A percentile compares a stretch with the other conserved stretches of the same genome.
Conservation (phyloP, 2,888 invertebrate species). For the Spilosoma lubricipeda region DNA sequence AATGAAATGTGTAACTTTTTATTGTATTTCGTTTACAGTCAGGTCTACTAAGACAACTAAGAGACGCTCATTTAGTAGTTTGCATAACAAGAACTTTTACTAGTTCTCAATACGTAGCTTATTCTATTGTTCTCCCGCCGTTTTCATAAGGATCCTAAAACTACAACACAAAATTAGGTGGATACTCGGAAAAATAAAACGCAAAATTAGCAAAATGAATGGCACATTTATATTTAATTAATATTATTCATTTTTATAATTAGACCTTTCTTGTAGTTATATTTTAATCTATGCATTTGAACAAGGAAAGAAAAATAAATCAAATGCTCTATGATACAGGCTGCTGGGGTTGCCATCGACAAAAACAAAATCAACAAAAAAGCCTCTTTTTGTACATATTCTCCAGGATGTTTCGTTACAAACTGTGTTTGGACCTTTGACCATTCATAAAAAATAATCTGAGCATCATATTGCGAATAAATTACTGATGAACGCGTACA, state of each 20-base stretch:
- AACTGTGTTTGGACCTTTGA: conserved; percentile 57
- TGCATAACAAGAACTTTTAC: too few species aligned
- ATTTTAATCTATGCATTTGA: conserved; percentile 82
- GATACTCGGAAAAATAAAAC: conserved; percentile 76
- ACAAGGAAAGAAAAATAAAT: conserved; percentile 66
- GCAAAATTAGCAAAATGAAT: conserved; percentile 86
- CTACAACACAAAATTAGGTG: neutral
- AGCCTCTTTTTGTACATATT: conserved; percentile 77
- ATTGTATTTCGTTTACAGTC: too few species aligned
- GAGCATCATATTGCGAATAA: conserved; percentile 72
- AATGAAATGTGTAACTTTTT: too few species aligned
- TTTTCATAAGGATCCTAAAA: too few species aligned
- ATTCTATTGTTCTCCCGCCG: too few species aligned
- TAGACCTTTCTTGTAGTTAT: conserved; percentile 84
- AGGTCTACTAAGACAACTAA: too few species aligned
- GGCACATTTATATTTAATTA: conserved; percentile 87
- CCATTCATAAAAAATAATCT: conserved; percentile 61
- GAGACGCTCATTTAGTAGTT: too few species aligned
- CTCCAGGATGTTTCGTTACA: conserved; percentile 68
- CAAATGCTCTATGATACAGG: conserved; percentile 76
- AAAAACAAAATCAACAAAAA: conserved; percentile 65
- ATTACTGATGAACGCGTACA: conserved; percentile 63
- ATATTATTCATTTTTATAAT: conserved; percentile 86
- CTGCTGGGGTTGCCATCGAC: conserved; percentile 62
- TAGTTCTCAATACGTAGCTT: too few species aligned